Conservation (phyloP, 2,113 vertebrate genomes). For the Carlito syrichta region DNA sequence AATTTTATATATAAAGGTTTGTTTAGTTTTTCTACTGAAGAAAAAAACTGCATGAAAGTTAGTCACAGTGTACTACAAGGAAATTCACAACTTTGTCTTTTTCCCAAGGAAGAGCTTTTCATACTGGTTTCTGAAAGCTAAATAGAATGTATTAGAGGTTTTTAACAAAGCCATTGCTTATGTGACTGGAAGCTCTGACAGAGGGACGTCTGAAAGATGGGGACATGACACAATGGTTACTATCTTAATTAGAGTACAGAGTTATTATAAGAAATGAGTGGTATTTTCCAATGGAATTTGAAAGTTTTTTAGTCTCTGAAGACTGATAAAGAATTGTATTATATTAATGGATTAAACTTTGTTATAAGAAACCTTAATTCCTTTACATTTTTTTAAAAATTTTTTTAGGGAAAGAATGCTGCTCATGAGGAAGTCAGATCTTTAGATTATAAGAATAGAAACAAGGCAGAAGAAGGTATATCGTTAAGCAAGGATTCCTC, state of each 20-base stretch:
- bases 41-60: background rate
- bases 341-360: background rate
- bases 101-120: background rate
- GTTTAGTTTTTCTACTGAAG: background rate
- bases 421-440: background rate
- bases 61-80: background rate
- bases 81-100: background rate
- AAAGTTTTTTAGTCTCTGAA: background rate
- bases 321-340: background rate
- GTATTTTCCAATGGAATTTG: background rate
- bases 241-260: background rate
- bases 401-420: constrained; percentile 42
- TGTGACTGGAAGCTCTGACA: background rate
- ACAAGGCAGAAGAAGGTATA: background rate
- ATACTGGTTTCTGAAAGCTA: background rate
- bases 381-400: background rate
- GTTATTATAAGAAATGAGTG: background rate
- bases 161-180: background rate
- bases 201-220: background rate
- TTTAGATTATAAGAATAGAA: background rate
- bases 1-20: background rate
- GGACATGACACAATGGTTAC: background rate
- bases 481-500: background rate
- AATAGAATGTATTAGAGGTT: background rate
- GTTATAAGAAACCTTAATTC: background rate